A percentile compares a stretch with the other conserved stretches of the same genome.
These are phyloP conservation scores for Morinoia aosen DNA, from an alignment of 2,888 invertebrate genomes.

Conservation along the genomic window DNA sequence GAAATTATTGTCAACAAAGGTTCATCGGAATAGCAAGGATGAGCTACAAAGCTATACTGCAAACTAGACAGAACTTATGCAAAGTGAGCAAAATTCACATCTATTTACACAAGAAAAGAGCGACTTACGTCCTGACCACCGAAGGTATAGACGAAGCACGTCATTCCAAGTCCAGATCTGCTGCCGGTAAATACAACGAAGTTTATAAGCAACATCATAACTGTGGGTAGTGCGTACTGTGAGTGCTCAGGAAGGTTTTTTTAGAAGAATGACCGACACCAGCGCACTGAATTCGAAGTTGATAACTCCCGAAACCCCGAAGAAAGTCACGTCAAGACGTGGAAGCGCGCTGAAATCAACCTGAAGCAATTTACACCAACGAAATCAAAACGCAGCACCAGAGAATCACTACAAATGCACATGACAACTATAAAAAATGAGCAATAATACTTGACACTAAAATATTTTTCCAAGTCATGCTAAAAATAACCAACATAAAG, in stretches of 20 bases:
- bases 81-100: conserved; percentile 1
- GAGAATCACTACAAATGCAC: not conserved
- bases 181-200: not conserved
- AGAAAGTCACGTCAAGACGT: not conserved
- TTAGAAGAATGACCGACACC: not conserved
- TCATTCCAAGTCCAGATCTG: not conserved
- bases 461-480: too few species aligned
- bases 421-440: not conserved
- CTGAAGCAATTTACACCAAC: not conserved
- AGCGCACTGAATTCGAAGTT: too few species aligned
- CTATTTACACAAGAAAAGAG: not conserved
- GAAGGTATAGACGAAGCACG: not conserved
- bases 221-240: not conserved
- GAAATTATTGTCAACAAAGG: not conserved
- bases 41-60: not conserved
- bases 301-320: too few species aligned
- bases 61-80: not conserved
- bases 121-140: not conserved
- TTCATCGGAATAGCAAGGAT: not conserved
- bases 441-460: not conserved
- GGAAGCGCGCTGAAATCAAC: not conserved
- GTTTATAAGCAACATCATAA: not conserved
- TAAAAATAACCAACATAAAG: too few species aligned
- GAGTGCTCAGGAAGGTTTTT: not conserved
- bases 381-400: not conserved